A percentile compares a stretch with the other conserved stretches of the same genome.
Conservation (phyloP, 2,888 invertebrate genomes). For the Caenorhabditis sulstoni region DNA sequence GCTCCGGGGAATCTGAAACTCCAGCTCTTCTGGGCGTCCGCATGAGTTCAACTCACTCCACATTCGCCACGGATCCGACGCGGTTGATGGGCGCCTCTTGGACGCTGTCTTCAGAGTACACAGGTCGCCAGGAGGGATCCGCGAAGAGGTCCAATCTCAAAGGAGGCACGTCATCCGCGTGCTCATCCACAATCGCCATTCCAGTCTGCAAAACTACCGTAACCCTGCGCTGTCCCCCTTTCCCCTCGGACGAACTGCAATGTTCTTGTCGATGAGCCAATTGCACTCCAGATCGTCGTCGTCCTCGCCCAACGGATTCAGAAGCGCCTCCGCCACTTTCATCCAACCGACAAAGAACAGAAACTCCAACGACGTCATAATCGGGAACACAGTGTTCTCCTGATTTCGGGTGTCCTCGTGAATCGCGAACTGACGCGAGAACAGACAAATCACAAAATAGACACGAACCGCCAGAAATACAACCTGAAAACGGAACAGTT, state of each 20-base stretch:
- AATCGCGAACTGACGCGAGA: constrained; percentile 29
- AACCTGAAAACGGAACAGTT: constrained; percentile 20
- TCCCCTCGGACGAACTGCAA: constrained; percentile 38
- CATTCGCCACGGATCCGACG: constrained; percentile 23
- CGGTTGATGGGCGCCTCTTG: constrained; percentile 1
- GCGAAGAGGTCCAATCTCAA: constrained; percentile 45
- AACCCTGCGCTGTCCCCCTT: background rate
- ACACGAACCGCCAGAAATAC: constrained; percentile 42
- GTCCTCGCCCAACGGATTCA: constrained; percentile 75
- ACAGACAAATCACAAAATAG: constrained; percentile 40
- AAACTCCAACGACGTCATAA: constrained; percentile 68
- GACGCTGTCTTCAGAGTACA: constrained; percentile 53
- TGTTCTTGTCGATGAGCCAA: constrained; percentile 62
- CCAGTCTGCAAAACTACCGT: constrained; percentile 37
- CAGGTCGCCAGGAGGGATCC: constrained; percentile 34
- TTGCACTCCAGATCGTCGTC: constrained; percentile 73
- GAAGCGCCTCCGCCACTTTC: constrained; percentile 73
- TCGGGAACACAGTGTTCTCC: constrained; percentile 47
- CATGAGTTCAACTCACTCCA: constrained; percentile 26
- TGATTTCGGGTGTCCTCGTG: constrained; percentile 1
- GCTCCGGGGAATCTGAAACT: constrained; percentile 25
- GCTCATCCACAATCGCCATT: constrained; percentile 58
- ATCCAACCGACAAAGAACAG: constrained; percentile 61
- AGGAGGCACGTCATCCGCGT: constrained; percentile 27
- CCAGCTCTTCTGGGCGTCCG: background rate